These are phyloP conservation scores for Hiodon tergisus DNA, from an alignment of 2,113 vertebrate species.

Conservation along the genomic window DNA sequence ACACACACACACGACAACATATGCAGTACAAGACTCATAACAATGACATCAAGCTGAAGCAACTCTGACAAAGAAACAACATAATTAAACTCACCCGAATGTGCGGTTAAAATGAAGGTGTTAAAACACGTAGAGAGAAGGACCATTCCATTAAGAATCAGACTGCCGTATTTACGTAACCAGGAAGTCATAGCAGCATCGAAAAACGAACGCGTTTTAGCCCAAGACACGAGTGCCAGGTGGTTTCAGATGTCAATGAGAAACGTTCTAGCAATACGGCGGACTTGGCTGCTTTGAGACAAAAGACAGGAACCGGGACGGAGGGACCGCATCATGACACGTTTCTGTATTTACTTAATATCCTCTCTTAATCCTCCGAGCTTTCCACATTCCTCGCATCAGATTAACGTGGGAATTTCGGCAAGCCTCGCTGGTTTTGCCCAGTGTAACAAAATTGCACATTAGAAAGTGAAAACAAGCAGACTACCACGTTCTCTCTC, in stretches of 20 bases:
- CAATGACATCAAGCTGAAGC: neutral
- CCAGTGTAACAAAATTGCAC: constrained; percentile 8
- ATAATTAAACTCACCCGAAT: constrained; percentile 52
- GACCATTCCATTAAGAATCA: constrained; percentile 48
- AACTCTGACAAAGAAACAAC: neutral
- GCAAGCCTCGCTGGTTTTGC: constrained; percentile 41
- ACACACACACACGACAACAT: too few relatives aligned
- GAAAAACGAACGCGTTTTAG: constrained; percentile 31
- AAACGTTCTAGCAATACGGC: constrained; percentile 31
- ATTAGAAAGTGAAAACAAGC: constrained; percentile 40
- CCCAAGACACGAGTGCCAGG: constrained; percentile 35
- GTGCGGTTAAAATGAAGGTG: constrained; percentile 38
- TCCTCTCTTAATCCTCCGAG: constrained; percentile 49
- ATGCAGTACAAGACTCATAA: too few relatives aligned
- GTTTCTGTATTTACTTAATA: constrained; percentile 31
- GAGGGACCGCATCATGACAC: constrained; percentile 46
- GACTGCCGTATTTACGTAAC: constrained; percentile 46
- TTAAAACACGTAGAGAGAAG: constrained; percentile 27
- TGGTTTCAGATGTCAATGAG: constrained; percentile 27
- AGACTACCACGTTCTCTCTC: constrained; percentile 22
- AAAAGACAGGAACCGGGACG: constrained; percentile 44
- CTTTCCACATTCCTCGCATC: constrained; percentile 50
- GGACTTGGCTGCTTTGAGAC: constrained; percentile 47
- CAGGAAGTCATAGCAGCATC: constrained; percentile 65
- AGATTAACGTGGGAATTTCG: constrained; percentile 43